Base-by-base conservation (phyloP, 35 echinoderm and acorn worm species). In the Ptychodera flava region DNA sequence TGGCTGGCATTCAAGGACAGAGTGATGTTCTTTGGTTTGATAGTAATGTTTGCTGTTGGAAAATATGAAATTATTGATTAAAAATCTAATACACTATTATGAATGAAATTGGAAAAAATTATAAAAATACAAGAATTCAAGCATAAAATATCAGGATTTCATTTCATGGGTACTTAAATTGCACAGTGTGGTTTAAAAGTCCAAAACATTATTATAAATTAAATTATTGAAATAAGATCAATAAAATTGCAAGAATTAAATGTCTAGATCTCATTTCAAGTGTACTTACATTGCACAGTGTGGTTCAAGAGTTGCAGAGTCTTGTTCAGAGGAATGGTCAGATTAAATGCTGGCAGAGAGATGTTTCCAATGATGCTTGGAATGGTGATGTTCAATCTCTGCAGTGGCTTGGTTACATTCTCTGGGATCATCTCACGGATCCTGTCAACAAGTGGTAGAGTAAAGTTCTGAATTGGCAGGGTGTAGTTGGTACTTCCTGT, bases 21-120 rank as follows among this genome's bases (percentile, higher is more conserved):
- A 28, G 84, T 87, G 35, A 94, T 85, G 77, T 80, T 82, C 33
- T 78, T 82, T 32, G 88, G 88, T 29, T 80, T 90, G 15, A 94
- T 31, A 64, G 88, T 80, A 32, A 88, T 36, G 85, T 90, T 90
- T 76, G 85, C 92, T 94, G 86, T 78, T 81, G 16, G n/a, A 29
- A 33, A 77, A n/a, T n/a, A n/a, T n/a, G n/a, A n/a, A n/a, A n/a
- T n/a, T n/a, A n/a, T n/a, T n/a, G n/a, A n/a, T n/a, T n/a, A n/a
- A n/a, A n/a, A n/a, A n/a, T n/a, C n/a, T n/a, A n/a, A n/a, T n/a
- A n/a, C n/a, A n/a, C n/a, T n/a, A n/a, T n/a, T n/a, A n/a, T n/a
- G n/a, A n/a, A n/a, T n/a, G n/a, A n/a, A n/a, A n/a, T n/a, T n/a
- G n/a, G n/a, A n/a, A n/a, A n/a, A n/a, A n/a, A n/a, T n/a, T n/a